Conservation (phyloP, 2,797 vertebrate species). For the Cyprinodon diabolis region DNA sequence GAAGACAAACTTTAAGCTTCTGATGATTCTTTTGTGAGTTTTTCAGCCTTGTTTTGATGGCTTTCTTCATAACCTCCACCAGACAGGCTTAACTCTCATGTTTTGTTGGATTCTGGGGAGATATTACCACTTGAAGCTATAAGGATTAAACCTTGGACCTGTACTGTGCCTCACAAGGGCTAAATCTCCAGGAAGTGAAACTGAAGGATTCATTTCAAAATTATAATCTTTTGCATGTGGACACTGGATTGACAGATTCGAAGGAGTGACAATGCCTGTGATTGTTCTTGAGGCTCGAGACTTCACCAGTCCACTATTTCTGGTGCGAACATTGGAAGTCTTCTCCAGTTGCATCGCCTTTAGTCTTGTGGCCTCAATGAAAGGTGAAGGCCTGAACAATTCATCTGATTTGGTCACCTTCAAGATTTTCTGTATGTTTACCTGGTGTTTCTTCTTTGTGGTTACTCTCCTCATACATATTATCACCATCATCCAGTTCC, state of each 20-base stretch:
- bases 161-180: background rate
- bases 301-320: constrained; percentile 75
- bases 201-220: background rate
- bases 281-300: constrained; percentile 77
- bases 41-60: constrained; percentile 6
- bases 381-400: background rate
- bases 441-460: constrained; percentile 82
- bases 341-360: constrained; percentile 72
- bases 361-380: constrained; percentile 69
- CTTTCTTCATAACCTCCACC: constrained; percentile 18
- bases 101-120: constrained; percentile 5
- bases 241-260: constrained; percentile 9
- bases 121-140: background rate
- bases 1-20: background rate
- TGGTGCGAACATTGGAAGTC: constrained; percentile 71
- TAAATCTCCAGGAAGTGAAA: constrained; percentile 6
- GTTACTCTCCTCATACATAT: constrained; percentile 76
- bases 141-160: constrained; percentile 10
- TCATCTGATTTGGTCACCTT: constrained; percentile 6
- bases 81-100: constrained; percentile 10
- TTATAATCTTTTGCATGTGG: constrained; percentile 8
- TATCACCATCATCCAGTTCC: constrained; percentile 79
- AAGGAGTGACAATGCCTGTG: constrained; percentile 72
- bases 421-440: constrained; percentile 75
- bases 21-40: background rate